These are phyloP conservation scores for Nineta flava DNA, from an alignment of 2,888 invertebrate species.

Conservation along the genomic window DNA sequence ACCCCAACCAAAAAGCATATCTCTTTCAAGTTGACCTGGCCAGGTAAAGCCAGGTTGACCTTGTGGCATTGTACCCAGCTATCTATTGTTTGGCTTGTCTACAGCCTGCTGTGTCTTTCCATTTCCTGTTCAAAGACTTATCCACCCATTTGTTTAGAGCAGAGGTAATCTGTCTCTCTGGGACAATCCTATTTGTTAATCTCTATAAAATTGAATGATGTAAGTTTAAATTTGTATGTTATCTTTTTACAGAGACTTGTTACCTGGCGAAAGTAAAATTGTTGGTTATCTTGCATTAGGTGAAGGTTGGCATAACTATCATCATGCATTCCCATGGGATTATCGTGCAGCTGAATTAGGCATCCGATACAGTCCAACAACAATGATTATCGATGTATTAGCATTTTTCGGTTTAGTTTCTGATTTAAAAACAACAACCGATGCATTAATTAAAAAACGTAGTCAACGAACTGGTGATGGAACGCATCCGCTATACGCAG, in stretches of 20 bases:
- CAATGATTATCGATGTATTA: conserved; percentile 42
- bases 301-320: conserved; percentile 66
- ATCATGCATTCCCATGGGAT: conserved; percentile 58
- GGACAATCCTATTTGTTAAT: no score
- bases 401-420: conserved; percentile 43
- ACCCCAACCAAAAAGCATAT: no score
- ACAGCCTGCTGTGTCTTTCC: no score
- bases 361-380: conserved; percentile 39
- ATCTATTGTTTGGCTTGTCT: no score
- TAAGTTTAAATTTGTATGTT: no score
- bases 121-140: no score
- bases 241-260: conserved; percentile 34
- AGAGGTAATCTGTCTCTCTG: no score
- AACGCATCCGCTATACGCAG: conserved; percentile 36
- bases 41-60: no score
- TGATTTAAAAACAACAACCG: conserved; percentile 36
- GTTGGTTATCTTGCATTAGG: conserved; percentile 43
- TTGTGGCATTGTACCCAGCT: no score
- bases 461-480: conserved; percentile 49
- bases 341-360: conserved; percentile 41
- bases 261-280: conserved; percentile 44
- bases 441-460: conserved; percentile 34
- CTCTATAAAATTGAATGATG: no score
- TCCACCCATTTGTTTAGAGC: no score
- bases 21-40: no score